Evolutionary conservation across 2,797 vertebrate species (phyloP).

Genomic region (Ciconia nigra): DNA sequence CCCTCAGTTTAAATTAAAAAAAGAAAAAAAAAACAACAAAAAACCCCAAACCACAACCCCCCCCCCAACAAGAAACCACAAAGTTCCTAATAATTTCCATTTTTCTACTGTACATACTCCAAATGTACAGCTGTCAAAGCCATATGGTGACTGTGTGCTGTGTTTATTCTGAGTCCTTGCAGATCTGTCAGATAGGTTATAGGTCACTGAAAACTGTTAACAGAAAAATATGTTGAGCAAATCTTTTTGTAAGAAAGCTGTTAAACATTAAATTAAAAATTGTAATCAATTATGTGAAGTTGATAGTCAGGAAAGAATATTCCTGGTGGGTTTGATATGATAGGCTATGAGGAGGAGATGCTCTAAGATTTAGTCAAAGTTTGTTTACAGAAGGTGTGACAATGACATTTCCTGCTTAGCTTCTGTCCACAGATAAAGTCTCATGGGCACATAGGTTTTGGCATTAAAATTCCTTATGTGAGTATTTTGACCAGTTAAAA

Average conservation of each 20-base stretch:
- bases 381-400: background rate
- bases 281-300: background rate
- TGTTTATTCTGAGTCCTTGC: background rate
- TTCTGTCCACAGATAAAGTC: background rate
- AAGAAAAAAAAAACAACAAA: no score
- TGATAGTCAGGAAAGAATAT: background rate
- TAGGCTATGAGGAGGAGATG: background rate
- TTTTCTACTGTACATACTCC: conserved; percentile 6
- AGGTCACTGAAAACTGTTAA: background rate
- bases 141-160: conserved; percentile 47
- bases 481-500: background rate
- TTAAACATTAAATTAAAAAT: background rate
- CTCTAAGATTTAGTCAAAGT: background rate
- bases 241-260: background rate
- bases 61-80: background rate
- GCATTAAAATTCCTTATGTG: background rate
- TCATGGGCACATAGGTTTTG: background rate
- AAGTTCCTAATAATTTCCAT: background rate
- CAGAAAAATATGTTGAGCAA: background rate
- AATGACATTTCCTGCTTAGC: background rate
- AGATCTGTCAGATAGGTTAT: background rate
- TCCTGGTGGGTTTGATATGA: background rate
- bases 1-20: background rate
- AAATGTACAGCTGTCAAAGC: conserved; percentile 20
- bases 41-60: no score